phyloP scores from a whole-genome alignment of 2,113 vertebrate genomes.

The Laterallus jamaicensis region DNA sequence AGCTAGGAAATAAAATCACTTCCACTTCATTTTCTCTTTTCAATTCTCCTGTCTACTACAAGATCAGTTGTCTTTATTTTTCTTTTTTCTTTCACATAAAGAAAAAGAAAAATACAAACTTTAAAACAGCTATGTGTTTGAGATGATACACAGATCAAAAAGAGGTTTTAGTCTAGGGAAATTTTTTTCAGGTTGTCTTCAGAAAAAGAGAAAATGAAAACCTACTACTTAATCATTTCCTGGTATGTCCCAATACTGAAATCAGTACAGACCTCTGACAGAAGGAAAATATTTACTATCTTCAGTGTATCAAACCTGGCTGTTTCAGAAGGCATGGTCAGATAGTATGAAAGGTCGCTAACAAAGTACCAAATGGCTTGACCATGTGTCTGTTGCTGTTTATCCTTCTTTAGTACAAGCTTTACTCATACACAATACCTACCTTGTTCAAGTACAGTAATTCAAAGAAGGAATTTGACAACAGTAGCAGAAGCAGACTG shows the following conservation, averaged over 20 bases:
- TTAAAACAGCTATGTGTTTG: not conserved
- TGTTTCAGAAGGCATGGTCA: not conserved
- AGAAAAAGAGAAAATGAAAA: not conserved
- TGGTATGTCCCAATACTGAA: not conserved
- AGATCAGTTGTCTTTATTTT: not conserved
- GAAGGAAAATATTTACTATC: not conserved
- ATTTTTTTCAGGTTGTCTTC: not conserved
- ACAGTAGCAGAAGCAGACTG: not conserved
- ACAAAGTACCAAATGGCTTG: not conserved
- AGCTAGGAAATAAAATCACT: conserved; percentile 17
- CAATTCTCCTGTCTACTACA: not conserved
- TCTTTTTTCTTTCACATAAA: not conserved
- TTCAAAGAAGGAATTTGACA: not conserved
- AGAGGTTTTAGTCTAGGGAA: not conserved
- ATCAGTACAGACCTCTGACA: not conserved
- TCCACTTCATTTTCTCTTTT: conserved; percentile 3
- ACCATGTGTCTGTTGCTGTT: not conserved
- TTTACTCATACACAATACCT: not conserved
- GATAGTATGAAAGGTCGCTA: not conserved
- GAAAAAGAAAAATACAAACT: not conserved
- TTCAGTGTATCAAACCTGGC: not conserved
- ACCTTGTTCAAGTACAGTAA: not conserved
- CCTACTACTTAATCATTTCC: not conserved
- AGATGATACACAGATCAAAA: not conserved
- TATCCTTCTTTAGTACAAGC: not conserved